phyloP scores from a whole-genome alignment of 1,140 invertebrate species.

The Arion vulgaris region DNA sequence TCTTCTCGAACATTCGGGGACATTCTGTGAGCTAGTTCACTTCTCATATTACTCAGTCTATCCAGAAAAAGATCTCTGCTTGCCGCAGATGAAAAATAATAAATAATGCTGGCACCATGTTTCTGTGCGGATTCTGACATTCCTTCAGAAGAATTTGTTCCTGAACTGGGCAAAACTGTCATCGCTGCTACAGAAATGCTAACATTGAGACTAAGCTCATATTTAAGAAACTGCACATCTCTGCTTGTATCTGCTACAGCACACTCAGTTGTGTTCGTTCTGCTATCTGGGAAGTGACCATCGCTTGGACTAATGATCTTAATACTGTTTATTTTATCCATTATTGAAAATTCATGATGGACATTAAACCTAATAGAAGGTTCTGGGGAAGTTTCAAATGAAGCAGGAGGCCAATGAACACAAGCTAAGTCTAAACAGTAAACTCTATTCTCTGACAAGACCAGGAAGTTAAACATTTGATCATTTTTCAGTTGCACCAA shows the following conservation, averaged over 20 bases:
- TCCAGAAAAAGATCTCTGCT: conserved; percentile 61
- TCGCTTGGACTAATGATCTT: conserved; percentile 50
- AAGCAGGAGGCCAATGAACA: conserved; percentile 61
- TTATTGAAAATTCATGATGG: conserved; percentile 61
- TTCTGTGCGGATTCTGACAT: not conserved
- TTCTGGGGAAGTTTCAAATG: conserved; percentile 52
- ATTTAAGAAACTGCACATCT: not conserved
- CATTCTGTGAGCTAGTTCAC: conserved; percentile 62
- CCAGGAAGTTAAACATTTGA: conserved; percentile 44
- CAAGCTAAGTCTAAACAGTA: conserved; percentile 58
- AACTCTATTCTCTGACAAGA: conserved; percentile 61
- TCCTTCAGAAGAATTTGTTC: not conserved
- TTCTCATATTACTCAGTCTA: conserved; percentile 58
- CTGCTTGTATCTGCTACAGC: no score
- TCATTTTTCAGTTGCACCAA: conserved; percentile 44
- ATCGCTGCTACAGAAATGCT: not conserved
- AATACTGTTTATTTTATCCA: conserved; percentile 61
- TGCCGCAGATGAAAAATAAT: conserved; percentile 52
- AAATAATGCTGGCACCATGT: not conserved
- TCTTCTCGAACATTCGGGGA: conserved; percentile 61
- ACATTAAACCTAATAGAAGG: conserved; percentile 52
- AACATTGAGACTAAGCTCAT: conserved; percentile 19
- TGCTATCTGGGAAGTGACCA: not conserved
- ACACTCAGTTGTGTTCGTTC: not conserved
- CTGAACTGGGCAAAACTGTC: not conserved